Evolutionary conservation across 1,140 invertebrate genomes (phyloP), one percentile per base, ranked within the genome.

Genomic region (Coelopa frigida): DNA sequence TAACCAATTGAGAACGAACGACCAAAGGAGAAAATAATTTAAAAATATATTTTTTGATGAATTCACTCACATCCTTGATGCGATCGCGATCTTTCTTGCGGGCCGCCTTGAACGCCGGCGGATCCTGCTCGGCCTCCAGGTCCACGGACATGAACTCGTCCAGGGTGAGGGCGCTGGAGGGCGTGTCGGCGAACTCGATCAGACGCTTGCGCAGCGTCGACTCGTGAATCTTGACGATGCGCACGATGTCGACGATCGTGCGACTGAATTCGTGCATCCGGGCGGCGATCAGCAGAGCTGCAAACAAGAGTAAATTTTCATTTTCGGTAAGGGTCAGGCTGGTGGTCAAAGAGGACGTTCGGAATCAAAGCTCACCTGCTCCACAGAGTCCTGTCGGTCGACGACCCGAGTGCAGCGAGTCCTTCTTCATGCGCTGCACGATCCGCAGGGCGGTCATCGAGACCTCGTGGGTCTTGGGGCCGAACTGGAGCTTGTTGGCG

Each of bases 71-170:
- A 72, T 79, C 84, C 59, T 84, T 80, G 38, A 89, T 68, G 33
- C 85, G 70, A 63, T 92, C 87, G 44, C 85, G 84, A 62, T 93
- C 88, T 58, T 89, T 89, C 64, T 85, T 84, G 36, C 90, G 76
- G 0, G 91, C 89, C 4, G 83, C 84, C 73, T 89, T 94, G 62
- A 94, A 98, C 1, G 89, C 86, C 1, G 93, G 93, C 21, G 95
- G 95, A 74, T 98, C 94, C 63, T 94, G 89, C 61, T 96, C 93
- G 57, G 95, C 90, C 66, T 97, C 94, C 41, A 99, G 74, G 71
- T 99, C 94, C 5, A 98, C 89, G 1, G 82, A 88, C 83, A 96
- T 90, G 64, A 99, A 99, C 73, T 99, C 94, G 51, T 98, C 93
- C 6, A 97, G 73, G 1, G 94, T 97, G 18, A 99, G 72, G 0